A percentile compares a stretch with the other conserved stretches of the same genome.
Conservation (phyloP, 2,113 vertebrate genomes). For the Steatornis caripensis region DNA sequence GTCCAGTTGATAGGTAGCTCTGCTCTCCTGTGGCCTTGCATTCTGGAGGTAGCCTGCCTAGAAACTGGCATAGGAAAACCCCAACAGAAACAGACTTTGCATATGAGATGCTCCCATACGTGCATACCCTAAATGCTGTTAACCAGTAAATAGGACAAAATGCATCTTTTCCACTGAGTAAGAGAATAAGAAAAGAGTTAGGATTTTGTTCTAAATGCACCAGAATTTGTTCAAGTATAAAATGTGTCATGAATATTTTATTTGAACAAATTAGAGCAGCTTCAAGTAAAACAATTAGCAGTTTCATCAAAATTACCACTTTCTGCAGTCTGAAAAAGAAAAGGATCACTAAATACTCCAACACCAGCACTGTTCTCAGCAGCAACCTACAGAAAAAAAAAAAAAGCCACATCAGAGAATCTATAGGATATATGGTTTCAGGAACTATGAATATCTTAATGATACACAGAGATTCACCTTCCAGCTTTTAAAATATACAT, state of each 20-base stretch:
- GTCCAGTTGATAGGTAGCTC: background rate
- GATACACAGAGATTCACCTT: background rate
- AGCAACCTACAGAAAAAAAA: conserved; percentile 81
- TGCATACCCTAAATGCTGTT: background rate
- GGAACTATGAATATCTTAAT: background rate
- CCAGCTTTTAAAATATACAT: background rate
- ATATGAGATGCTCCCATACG: background rate
- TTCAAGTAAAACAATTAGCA: background rate
- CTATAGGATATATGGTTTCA: background rate
- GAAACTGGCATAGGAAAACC: background rate
- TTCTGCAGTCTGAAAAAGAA: conserved; percentile 93
- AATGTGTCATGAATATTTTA: background rate
- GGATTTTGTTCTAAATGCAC: background rate
- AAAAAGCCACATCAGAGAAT: background rate
- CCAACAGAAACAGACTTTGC: background rate
- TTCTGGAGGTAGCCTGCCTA: background rate
- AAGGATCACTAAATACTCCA: conserved; percentile 86
- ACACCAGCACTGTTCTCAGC: conserved; percentile 83
- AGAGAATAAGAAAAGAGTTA: background rate
- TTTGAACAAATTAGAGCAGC: background rate
- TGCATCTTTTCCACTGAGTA: background rate
- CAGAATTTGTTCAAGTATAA: background rate
- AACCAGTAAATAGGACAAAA: background rate
- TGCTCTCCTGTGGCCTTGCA: background rate
- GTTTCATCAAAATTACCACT: conserved; percentile 81